Percentiles rank a stretch among this genome's conserved stretches.
These are phyloP conservation scores for Tyto alba DNA, from an alignment of 2,113 vertebrate genomes.

Conservation along the genomic window DNA sequence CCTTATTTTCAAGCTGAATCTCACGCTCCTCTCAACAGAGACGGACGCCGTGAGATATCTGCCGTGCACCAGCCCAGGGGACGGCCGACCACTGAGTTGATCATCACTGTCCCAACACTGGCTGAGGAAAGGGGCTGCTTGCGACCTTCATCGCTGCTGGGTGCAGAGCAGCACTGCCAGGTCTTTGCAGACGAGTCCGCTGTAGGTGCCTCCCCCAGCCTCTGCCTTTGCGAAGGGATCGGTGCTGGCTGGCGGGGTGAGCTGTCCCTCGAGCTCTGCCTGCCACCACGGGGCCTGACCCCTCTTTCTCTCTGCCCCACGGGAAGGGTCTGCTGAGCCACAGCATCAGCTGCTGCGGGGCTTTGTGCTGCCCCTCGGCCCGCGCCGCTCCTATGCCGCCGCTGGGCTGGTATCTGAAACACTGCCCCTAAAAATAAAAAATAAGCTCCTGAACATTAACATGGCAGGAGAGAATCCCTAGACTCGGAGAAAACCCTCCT, in stretches of 20 bases:
- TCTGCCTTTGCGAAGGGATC: neutral
- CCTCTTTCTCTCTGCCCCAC: neutral
- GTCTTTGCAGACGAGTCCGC: neutral
- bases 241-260: neutral
- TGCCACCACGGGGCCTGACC: neutral
- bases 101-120: neutral
- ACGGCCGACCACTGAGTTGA: neutral
- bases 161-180: neutral
- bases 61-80: neutral
- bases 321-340: neutral
- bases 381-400: neutral
- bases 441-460: neutral
- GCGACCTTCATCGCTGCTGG: neutral
- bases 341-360: neutral
- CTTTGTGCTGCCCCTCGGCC: neutral
- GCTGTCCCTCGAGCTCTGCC: neutral
- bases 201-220: neutral
- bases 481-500: neutral
- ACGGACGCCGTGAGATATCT: accelerated
- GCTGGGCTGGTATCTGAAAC: accelerated
- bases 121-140: neutral
- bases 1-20: neutral
- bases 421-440: neutral
- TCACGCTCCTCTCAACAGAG: neutral
- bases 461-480: neutral